Conservation (phyloP, 2,888 invertebrate genomes). For the Ernsta delagoae region DNA sequence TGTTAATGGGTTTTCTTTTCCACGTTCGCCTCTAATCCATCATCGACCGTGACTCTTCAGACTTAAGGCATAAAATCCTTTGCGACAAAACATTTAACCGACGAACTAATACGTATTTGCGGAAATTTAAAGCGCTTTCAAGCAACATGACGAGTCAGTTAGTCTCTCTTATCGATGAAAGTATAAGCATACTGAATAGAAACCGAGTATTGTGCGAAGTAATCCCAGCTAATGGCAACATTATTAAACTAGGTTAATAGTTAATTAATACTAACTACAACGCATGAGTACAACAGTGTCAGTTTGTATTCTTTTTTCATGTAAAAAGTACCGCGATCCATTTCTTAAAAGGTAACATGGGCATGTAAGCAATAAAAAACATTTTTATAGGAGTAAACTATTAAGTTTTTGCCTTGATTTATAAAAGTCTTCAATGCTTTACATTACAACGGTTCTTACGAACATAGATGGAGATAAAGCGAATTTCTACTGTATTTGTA, state of each 20-base stretch:
- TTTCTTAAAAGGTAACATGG: too few relatives aligned
- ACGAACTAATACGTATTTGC: constrained; percentile 16
- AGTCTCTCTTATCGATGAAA: too few relatives aligned
- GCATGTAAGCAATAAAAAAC: background rate
- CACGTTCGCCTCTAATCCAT: background rate
- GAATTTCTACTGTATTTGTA: background rate
- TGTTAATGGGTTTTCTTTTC: constrained; percentile 38
- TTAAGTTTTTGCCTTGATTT: background rate
- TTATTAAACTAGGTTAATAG: background rate
- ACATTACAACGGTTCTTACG: background rate
- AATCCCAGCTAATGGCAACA: background rate
- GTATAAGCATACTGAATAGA: too few relatives aligned
- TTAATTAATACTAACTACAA: too few relatives aligned
- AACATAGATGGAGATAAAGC: background rate
- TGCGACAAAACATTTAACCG: background rate
- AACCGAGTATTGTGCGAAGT: background rate
- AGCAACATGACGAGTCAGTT: background rate
- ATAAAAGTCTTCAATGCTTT: background rate
- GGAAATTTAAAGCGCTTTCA: constrained; percentile 15
- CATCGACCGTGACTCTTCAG: background rate
- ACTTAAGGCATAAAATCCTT: constrained; percentile 6
- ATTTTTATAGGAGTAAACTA: background rate
- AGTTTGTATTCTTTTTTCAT: too few relatives aligned
- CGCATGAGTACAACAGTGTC: too few relatives aligned
- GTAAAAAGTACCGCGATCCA: too few relatives aligned